Evolutionary conservation across 2,113 vertebrate species (phyloP).

Genomic region (Callorhinus ursinus): DNA sequence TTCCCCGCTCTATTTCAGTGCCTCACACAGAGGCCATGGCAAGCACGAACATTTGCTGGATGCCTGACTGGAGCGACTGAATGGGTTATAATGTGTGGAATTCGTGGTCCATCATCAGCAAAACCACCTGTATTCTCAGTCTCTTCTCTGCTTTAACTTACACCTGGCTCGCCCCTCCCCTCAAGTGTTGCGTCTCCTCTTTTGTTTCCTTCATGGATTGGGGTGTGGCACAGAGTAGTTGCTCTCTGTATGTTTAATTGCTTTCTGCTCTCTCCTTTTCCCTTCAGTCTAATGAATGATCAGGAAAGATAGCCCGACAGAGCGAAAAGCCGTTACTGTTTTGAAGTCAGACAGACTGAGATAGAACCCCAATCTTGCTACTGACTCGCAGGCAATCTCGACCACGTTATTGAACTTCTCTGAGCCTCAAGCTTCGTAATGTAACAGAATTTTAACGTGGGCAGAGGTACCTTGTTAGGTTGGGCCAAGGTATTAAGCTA

Average conservation of each 20-base stretch:
- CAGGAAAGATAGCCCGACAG: background rate
- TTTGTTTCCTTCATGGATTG: background rate
- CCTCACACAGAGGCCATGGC: background rate
- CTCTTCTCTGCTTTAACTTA: constrained; percentile 38
- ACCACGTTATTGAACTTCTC: background rate
- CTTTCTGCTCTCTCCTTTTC: background rate
- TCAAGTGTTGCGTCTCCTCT: background rate
- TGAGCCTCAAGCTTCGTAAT: background rate
- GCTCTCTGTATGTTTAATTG: background rate
- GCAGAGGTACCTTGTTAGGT: background rate
- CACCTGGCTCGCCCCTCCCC: background rate
- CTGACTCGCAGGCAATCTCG: background rate
- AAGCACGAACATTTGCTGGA: background rate
- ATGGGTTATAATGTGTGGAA: background rate
- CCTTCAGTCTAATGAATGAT: background rate
- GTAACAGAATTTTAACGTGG: background rate
- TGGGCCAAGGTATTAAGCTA: background rate
- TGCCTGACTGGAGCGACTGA: background rate
- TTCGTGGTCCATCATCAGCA: background rate
- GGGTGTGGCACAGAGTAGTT: background rate
- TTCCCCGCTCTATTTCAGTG: background rate
- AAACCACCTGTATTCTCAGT: background rate
- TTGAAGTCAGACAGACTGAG: background rate
- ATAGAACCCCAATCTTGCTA: background rate
- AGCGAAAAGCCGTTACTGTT: background rate